Evolutionary conservation across 1,140 invertebrate species (phyloP).

Genomic region (Drosophila tsacasi): DNA sequence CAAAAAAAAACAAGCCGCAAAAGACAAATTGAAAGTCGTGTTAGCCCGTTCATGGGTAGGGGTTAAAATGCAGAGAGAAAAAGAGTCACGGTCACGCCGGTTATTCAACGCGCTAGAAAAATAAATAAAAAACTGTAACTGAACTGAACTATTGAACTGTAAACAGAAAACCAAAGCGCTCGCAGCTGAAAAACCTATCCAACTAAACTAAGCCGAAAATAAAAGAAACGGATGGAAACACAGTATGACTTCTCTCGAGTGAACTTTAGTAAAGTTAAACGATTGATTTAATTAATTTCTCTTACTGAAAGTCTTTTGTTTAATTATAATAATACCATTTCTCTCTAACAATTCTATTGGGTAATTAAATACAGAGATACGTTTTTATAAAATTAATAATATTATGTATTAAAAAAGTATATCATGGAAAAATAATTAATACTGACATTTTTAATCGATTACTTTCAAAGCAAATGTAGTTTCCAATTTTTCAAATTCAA

Average conservation of each 20-base stretch:
- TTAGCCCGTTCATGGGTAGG: slow-evolving; percentile 12
- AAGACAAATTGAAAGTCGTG: slow-evolving; percentile 54
- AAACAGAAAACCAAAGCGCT: slow-evolving; percentile 30
- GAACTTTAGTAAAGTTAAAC: neutral
- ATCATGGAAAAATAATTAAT: neutral
- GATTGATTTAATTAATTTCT: neutral
- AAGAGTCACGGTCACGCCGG: slow-evolving; percentile 44
- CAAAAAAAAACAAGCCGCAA: slow-evolving; percentile 31
- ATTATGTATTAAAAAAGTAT: neutral
- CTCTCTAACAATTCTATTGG: neutral
- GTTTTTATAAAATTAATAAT: too few relatives aligned
- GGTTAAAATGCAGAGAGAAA: slow-evolving; percentile 18
- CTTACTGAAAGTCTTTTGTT: neutral
- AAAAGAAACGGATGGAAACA: neutral
- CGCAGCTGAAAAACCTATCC: slow-evolving; percentile 2
- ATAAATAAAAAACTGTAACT: slow-evolving; percentile 21
- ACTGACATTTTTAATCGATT: neutral
- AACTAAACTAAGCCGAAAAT: slow-evolving; percentile 12
- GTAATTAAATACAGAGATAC: too few relatives aligned
- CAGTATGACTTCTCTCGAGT: neutral
- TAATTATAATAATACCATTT: neutral
- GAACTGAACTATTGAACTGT: slow-evolving; percentile 56
- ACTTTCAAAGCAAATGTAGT: neutral
- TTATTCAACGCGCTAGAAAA: slow-evolving; percentile 23
- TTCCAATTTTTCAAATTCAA: too few relatives aligned